A percentile compares a stretch with the other conserved stretches of the same genome.
These are phyloP conservation scores for Limanda limanda DNA, from an alignment of 2,113 vertebrate species.

Conservation along the genomic window DNA sequence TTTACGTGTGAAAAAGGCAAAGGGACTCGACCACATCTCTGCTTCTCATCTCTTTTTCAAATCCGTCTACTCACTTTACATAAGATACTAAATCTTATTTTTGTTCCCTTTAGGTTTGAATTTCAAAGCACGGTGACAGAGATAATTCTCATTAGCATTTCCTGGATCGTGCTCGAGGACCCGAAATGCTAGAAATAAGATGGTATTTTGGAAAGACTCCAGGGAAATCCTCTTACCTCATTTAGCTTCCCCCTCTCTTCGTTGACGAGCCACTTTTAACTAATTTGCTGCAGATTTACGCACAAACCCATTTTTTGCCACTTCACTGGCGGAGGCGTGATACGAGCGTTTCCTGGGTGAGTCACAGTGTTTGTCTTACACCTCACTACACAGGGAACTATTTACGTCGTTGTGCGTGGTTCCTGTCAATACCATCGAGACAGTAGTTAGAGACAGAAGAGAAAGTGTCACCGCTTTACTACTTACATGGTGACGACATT, in stretches of 20 bases:
- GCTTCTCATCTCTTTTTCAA: background rate
- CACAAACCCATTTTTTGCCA: background rate
- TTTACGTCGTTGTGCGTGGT: slow-evolving; percentile 16
- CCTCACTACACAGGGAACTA: slow-evolving; percentile 20
- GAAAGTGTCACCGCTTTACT: background rate
- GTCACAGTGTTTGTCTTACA: slow-evolving; percentile 31
- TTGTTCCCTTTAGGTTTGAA: slow-evolving; percentile 33
- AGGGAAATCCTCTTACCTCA: slow-evolving; percentile 41
- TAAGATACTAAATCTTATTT: slow-evolving; percentile 23
- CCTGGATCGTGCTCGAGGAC: slow-evolving; percentile 1
- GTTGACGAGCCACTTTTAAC: slow-evolving; percentile 22
- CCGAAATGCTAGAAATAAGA: slow-evolving; percentile 36
- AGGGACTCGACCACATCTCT: too few species aligned
- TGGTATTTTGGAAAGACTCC: slow-evolving; percentile 34
- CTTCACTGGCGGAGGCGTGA: background rate
- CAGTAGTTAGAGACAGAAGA: background rate
- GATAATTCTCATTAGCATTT: slow-evolving; percentile 29
- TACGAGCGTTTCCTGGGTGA: slow-evolving; percentile 28
- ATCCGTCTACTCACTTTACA: slow-evolving; percentile 9
- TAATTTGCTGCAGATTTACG: slow-evolving; percentile 2
- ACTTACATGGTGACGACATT: background rate
- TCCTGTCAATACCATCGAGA: slow-evolving; percentile 2
- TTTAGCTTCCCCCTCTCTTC: slow-evolving; percentile 28
- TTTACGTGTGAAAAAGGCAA: too few species aligned
- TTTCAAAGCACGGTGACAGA: slow-evolving; percentile 34